These are phyloP conservation scores for Venusia cambrica DNA, from an alignment of 2,888 invertebrate genomes.

Conservation along the genomic window DNA sequence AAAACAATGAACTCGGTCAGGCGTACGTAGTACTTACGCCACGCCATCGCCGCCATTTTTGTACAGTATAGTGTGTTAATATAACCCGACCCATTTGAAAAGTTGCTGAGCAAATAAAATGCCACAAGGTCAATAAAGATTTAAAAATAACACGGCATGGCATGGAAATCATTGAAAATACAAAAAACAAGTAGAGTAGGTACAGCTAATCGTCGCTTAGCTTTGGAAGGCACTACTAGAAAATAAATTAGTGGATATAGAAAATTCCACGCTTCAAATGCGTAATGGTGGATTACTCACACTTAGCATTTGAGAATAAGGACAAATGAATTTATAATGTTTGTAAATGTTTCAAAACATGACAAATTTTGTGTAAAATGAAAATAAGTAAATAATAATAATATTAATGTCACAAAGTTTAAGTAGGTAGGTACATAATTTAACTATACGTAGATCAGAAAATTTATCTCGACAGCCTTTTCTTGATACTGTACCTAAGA, in stretches of 20 bases:
- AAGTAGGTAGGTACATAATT: slow-evolving; percentile 1
- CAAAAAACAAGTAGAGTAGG: slow-evolving; percentile 1
- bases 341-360: no score
- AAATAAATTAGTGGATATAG: no score
- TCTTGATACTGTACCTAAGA: slow-evolving; percentile 76
- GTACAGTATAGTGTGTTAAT: no score
- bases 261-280: no score
- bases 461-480: slow-evolving; percentile 33
- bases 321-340: no score
- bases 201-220: background rate
- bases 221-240: no score
- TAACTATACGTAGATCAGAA: slow-evolving; percentile 37
- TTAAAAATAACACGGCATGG: slow-evolving; percentile 12
- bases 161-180: slow-evolving; percentile 7
- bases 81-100: slow-evolving; percentile 53
- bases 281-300: no score
- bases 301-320: no score
- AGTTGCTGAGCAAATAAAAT: slow-evolving; percentile 25
- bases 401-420: background rate
- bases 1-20: slow-evolving; percentile 33
- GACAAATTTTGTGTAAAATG: no score
- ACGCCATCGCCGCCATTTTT: slow-evolving; percentile 50
- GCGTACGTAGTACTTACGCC: no score
- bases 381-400: no score
- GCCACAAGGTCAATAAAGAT: slow-evolving; percentile 22